Evolutionary conservation across 2,888 invertebrate genomes (phyloP).

Genomic region (Drosophila siamana): DNA sequence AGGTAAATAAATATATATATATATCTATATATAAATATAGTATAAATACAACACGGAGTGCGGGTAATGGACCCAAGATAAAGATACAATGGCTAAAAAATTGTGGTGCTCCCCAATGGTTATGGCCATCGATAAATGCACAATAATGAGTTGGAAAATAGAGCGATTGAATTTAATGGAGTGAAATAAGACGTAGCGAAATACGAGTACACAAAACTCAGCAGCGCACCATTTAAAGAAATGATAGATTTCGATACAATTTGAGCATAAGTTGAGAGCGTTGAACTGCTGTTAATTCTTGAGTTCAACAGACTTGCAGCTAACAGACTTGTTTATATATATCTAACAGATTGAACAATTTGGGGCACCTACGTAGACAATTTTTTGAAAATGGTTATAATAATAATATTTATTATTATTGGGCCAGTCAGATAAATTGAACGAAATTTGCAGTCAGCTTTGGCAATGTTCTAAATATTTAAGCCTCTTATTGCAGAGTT

Average conservation of each 20-base stretch:
- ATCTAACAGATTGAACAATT: not conserved
- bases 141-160: not conserved
- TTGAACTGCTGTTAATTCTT: not conserved
- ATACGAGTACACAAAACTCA: not conserved
- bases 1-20: constrained; percentile 63
- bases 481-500: not conserved
- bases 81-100: constrained; percentile 31
- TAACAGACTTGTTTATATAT: not conserved
- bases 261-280: not conserved
- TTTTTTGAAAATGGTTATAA: too few relatives aligned
- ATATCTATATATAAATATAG: constrained; percentile 26
- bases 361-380: too few relatives aligned
- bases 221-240: not conserved
- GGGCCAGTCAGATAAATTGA: not conserved
- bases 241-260: not conserved
- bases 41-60: constrained; percentile 2
- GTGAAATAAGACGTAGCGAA: not conserved
- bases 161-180: not conserved
- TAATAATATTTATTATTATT: too few relatives aligned
- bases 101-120: not conserved
- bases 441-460: not conserved
- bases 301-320: not conserved
- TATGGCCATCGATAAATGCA: not conserved
- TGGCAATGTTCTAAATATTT: not conserved
- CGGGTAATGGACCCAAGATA: constrained; percentile 42